Evolutionary conservation across 2,113 vertebrate genomes (phyloP).

Genomic region (Diadophis punctatus): DNA sequence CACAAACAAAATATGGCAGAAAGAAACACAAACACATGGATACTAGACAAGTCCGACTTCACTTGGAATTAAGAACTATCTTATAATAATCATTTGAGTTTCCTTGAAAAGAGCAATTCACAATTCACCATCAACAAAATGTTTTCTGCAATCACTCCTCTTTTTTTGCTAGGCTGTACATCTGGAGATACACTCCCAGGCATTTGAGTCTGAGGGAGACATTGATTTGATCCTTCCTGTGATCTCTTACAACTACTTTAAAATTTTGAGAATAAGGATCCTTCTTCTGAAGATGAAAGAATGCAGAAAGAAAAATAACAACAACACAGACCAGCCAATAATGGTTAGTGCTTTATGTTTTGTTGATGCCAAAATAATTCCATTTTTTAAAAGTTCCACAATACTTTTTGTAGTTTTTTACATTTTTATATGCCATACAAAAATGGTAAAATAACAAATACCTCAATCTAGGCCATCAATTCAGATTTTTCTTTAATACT

Average conservation of each 20-base stretch:
- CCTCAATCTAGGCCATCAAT: neutral
- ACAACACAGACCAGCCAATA: neutral
- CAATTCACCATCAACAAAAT: too few relatives aligned
- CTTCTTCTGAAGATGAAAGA: neutral
- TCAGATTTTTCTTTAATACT: neutral
- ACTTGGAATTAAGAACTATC: too few relatives aligned
- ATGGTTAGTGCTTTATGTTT: neutral
- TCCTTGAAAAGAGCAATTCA: too few relatives aligned
- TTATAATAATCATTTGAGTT: too few relatives aligned
- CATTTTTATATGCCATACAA: neutral
- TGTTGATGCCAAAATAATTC: neutral
- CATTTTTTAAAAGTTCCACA: neutral
- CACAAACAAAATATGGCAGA: too few relatives aligned
- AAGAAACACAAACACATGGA: too few relatives aligned
- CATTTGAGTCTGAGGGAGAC: neutral
- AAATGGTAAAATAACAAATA: neutral
- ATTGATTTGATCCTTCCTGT: neutral
- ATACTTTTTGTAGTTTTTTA: neutral
- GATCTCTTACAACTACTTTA: neutral
- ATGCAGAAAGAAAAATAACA: too few relatives aligned
- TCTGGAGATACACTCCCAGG: neutral
- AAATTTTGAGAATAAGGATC: neutral
- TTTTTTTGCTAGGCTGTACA: neutral
- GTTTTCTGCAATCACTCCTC: too few relatives aligned
- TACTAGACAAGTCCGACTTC: too few relatives aligned